Conservation (phyloP, 2,888 invertebrate genomes). For the Spodoptera picta region DNA sequence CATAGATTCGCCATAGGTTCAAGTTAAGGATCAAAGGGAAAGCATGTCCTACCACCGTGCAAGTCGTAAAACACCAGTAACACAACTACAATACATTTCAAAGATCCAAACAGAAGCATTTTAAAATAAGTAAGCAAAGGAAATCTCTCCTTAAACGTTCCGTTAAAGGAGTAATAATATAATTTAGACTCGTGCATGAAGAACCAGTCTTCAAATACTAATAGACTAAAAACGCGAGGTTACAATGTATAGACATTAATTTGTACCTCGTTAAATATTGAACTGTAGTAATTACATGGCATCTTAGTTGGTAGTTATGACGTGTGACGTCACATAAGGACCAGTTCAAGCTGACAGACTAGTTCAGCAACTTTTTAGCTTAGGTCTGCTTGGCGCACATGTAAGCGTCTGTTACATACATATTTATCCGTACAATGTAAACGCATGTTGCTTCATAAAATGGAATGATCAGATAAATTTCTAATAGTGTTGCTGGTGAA, state of each 20-base stretch:
- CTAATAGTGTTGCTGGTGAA: conserved; percentile 25
- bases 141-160: too few relatives aligned
- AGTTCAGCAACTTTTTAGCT: conserved; percentile 52
- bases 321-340: conserved; percentile 49
- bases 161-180: too few relatives aligned
- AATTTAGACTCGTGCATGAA: too few relatives aligned
- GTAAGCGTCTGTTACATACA: conserved; percentile 41
- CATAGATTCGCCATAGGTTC: background rate
- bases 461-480: conserved; percentile 23
- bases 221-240: conserved; percentile 10
- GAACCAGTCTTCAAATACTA: conserved; percentile 6
- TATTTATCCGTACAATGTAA: conserved; percentile 33
- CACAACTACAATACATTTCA: background rate
- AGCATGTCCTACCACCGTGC: too few relatives aligned
- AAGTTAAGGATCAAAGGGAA: too few relatives aligned
- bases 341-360: conserved; percentile 43
- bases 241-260: conserved; percentile 32
- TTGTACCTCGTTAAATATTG: conserved; percentile 47
- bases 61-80: conserved; percentile 21
- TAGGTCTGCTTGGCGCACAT: conserved; percentile 38
- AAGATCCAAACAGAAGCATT: too few relatives aligned
- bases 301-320: conserved; percentile 45
- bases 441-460: conserved; percentile 34
- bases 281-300: conserved; percentile 36
- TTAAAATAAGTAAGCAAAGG: too few relatives aligned